Conservation (phyloP, 2,113 vertebrate genomes). For the Neolamprologus devosi region DNA sequence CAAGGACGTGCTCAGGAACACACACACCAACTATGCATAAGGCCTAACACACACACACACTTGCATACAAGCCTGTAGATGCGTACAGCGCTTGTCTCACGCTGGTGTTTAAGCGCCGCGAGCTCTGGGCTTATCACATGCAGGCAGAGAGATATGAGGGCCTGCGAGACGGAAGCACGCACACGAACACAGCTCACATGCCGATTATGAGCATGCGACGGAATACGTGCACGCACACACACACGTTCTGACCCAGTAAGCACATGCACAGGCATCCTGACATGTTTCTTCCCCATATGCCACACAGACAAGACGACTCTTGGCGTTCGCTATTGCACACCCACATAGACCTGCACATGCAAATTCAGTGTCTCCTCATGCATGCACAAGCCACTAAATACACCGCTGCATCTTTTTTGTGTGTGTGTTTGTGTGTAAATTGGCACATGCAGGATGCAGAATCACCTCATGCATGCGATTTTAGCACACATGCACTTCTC, state of each 20-base stretch:
- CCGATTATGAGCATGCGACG: constrained; percentile 13
- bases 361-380: constrained; percentile 3
- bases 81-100: constrained; percentile 53
- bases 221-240: background rate
- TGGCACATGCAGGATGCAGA: constrained; percentile 1
- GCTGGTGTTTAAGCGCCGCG: constrained; percentile 64
- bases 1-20: background rate
- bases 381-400: background rate
- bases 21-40: constrained; percentile 52
- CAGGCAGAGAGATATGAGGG: constrained; percentile 63
- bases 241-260: constrained; percentile 44
- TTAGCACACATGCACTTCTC: background rate
- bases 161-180: constrained; percentile 35
- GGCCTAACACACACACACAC: background rate
- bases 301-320: constrained; percentile 2
- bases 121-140: constrained; percentile 66
- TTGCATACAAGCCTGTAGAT: constrained; percentile 32
- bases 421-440: background rate
- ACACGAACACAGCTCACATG: background rate
- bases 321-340: background rate
- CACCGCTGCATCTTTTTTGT: background rate
- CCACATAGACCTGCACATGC: constrained; percentile 31
- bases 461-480: background rate
- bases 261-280: constrained; percentile 43
- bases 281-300: constrained; percentile 39